Evolutionary conservation across 2,888 invertebrate genomes (phyloP).

Genomic region (Pammene fasciana): DNA sequence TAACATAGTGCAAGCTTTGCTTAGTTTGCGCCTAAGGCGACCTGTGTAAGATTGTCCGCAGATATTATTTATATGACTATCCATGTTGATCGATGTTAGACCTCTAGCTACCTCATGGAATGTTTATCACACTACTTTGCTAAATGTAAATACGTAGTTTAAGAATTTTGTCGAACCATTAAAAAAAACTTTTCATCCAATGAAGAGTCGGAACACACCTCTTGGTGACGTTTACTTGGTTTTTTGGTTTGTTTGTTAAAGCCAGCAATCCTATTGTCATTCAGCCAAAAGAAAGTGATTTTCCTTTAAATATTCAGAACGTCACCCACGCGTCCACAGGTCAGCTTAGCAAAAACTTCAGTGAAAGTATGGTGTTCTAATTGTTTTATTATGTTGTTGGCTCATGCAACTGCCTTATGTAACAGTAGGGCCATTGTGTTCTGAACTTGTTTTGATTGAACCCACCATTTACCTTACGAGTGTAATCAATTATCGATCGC

Average conservation of each 20-base stretch:
- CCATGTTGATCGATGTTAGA: too few relatives aligned
- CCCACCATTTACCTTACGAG: conserved; percentile 30
- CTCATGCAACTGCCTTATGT: conserved; percentile 45
- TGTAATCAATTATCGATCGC: conserved; percentile 36
- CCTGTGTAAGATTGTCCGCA: too few relatives aligned
- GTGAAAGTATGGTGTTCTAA: conserved; percentile 50
- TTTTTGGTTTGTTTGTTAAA: background rate
- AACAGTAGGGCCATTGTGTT: conserved; percentile 38
- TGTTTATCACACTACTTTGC: too few relatives aligned
- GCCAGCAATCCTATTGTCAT: conserved; percentile 13
- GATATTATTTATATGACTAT: too few relatives aligned
- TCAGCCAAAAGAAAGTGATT: conserved; percentile 29
- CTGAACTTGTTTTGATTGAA: conserved; percentile 29
- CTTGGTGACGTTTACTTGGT: background rate
- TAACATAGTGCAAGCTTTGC: too few relatives aligned
- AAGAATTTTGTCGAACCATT: background rate
- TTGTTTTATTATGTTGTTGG: conserved; percentile 48
- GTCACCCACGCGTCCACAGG: conserved; percentile 20
- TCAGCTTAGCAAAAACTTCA: conserved; percentile 48
- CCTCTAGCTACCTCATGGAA: too few relatives aligned
- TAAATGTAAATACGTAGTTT: too few relatives aligned
- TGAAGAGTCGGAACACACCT: background rate
- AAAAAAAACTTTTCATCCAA: background rate
- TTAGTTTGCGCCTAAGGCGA: too few relatives aligned
- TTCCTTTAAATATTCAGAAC: conserved; percentile 29